A percentile compares a stretch with the other conserved stretches of the same genome.
Conservation (phyloP, 2,797 vertebrate species). For the Fundulus diaphanus region DNA sequence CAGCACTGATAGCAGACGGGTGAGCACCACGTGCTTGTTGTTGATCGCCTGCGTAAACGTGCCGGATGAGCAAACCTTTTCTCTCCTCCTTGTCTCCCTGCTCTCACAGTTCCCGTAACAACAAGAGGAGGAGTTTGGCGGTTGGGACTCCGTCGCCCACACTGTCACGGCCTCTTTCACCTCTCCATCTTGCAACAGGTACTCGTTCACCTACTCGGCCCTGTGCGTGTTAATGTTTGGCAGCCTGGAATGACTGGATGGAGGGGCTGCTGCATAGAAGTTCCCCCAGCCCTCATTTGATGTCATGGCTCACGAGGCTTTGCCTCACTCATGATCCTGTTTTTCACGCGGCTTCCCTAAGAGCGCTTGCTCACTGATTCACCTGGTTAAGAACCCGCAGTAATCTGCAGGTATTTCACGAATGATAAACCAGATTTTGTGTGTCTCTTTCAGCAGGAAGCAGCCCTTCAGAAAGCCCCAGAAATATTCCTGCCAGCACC, state of each 20-base stretch:
- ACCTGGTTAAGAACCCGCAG: background rate
- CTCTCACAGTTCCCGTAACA: conserved; percentile 86
- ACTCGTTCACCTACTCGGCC: conserved; percentile 42
- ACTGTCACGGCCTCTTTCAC: conserved; percentile 92
- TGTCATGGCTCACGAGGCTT: background rate
- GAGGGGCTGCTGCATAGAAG: background rate
- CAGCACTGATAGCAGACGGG: conserved; percentile 25
- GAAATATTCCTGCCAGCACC: conserved; percentile 86
- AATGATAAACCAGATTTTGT: background rate
- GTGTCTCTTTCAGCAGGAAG: conserved; percentile 79
- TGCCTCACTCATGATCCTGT: background rate
- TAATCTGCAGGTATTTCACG: background rate
- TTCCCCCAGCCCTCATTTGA: background rate
- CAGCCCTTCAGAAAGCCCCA: conserved; percentile 93
- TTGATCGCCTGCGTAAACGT: conserved; percentile 18
- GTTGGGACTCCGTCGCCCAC: conserved; percentile 92
- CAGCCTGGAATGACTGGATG: background rate
- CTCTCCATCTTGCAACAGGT: conserved; percentile 91
- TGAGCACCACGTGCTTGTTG: conserved; percentile 7
- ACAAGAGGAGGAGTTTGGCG: conserved; percentile 90
- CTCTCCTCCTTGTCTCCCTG: conserved; percentile 21
- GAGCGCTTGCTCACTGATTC: background rate
- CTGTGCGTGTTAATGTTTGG: conserved; percentile 1
- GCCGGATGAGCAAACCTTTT: conserved; percentile 21
- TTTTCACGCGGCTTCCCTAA: background rate